Percentiles rank a stretch among this genome's conserved stretches.
These are phyloP conservation scores for Rostratula benghalensis DNA, from an alignment of 2,113 vertebrate genomes.

Conservation along the genomic window DNA sequence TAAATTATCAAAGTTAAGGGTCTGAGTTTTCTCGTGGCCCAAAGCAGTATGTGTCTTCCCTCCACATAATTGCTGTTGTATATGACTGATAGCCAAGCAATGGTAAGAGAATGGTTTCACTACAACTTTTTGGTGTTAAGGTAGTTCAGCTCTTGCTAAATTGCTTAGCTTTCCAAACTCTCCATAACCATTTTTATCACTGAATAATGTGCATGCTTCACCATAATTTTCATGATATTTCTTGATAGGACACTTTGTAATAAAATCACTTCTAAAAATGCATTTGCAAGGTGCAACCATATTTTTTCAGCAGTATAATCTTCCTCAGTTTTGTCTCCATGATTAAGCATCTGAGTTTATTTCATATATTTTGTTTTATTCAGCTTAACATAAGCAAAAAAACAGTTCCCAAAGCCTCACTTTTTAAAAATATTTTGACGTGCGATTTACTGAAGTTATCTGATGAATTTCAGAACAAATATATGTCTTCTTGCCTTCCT, in stretches of 20 bases:
- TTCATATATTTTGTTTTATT: slow-evolving; percentile 25
- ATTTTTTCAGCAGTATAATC: slow-evolving; percentile 74
- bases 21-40: neutral
- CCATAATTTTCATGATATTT: slow-evolving; percentile 49
- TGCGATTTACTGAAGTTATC: slow-evolving; percentile 68
- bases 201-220: slow-evolving; percentile 59
- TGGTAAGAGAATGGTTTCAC: neutral
- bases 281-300: slow-evolving; percentile 66
- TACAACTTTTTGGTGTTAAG: neutral
- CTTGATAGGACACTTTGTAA: slow-evolving; percentile 67
- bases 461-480: slow-evolving; percentile 68
- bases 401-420: slow-evolving; percentile 6
- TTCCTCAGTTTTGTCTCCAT: slow-evolving; percentile 63
- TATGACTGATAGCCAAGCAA: neutral
- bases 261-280: slow-evolving; percentile 75
- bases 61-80: neutral
- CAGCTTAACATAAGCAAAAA: slow-evolving; percentile 16
- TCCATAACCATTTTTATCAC: neutral
- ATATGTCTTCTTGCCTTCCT: slow-evolving; percentile 56
- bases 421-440: slow-evolving; percentile 52
- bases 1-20: neutral
- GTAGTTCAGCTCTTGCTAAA: neutral
- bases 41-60: neutral
- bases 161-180: neutral
- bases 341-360: slow-evolving; percentile 68